Conservation (phyloP, 2,113 vertebrate species). For the Otolemur garnettii region DNA sequence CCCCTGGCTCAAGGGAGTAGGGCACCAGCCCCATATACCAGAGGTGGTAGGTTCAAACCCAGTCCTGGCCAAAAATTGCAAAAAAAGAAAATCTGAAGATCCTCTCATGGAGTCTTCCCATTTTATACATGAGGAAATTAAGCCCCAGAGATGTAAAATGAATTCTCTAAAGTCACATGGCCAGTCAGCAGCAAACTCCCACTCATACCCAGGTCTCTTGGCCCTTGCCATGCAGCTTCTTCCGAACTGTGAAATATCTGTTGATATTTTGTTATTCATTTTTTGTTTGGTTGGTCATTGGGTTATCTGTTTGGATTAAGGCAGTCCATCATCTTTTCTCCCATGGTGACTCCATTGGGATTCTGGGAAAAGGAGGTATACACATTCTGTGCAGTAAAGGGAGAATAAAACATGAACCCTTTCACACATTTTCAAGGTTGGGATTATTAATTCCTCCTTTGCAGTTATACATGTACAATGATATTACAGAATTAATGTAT, state of each 20-base stretch:
- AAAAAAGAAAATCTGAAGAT: not conserved
- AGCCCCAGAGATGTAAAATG: not conserved
- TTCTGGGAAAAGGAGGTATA: not conserved
- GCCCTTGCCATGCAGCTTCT: not conserved
- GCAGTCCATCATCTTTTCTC: not conserved
- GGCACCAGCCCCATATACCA: no score
- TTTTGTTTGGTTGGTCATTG: not conserved
- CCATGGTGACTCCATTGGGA: not conserved
- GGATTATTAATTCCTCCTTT: not conserved
- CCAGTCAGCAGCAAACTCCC: not conserved
- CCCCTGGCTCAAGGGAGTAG: no score
- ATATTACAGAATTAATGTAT: not conserved
- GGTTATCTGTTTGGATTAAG: not conserved
- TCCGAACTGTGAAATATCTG: not conserved
- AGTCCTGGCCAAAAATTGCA: no score
- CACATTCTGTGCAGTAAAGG: not conserved
- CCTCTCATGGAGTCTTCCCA: not conserved
- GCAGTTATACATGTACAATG: not conserved
- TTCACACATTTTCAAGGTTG: slow-evolving; percentile 21
- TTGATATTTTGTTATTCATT: not conserved
- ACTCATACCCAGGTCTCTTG: not conserved
- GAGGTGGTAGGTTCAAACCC: no score
- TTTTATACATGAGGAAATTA: not conserved
- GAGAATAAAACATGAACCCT: not conserved
- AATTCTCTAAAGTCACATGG: not conserved